These are phyloP conservation scores for Tryphoninae sp. DNA, from an alignment of 2,888 invertebrate genomes.

Conservation along the genomic window DNA sequence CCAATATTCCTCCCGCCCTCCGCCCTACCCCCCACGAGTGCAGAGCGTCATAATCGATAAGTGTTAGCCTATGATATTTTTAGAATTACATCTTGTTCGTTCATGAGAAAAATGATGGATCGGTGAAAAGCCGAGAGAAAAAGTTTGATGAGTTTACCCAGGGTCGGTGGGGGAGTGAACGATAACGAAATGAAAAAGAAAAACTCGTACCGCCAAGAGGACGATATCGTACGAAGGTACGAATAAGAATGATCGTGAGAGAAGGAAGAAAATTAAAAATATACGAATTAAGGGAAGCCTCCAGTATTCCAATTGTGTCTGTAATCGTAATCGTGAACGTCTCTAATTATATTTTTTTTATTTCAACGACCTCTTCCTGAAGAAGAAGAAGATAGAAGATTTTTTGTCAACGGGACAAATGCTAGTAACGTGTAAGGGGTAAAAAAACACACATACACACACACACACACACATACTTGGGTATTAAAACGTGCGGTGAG, in stretches of 20 bases:
- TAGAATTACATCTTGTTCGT: slow-evolving; percentile 63
- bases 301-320: slow-evolving; percentile 78
- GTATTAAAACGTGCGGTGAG: slow-evolving; percentile 29
- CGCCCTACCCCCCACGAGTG: slow-evolving; percentile 39
- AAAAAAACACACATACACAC: not conserved
- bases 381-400: not conserved
- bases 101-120: slow-evolving; percentile 19
- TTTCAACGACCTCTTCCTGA: slow-evolving; percentile 51
- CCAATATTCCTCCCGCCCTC: not conserved
- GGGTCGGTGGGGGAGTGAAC: not conserved
- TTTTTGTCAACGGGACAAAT: slow-evolving; percentile 58
- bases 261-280: slow-evolving; percentile 53
- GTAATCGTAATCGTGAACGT: slow-evolving; percentile 75
- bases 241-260: slow-evolving; percentile 8
- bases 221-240: slow-evolving; percentile 1
- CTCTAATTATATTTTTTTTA: slow-evolving; percentile 62
- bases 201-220: slow-evolving; percentile 2
- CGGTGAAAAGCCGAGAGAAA: slow-evolving; percentile 2
- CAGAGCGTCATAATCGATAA: slow-evolving; percentile 67
- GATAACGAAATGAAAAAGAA: not conserved
- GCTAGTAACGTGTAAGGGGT: slow-evolving; percentile 41
- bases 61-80: slow-evolving; percentile 69
- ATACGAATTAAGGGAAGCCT: slow-evolving; percentile 68
- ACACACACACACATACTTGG: slow-evolving; percentile 11
- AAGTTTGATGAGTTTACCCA: not conserved